Percentiles rank a stretch among this genome's conserved stretches.
Conservation (phyloP, 1,140 invertebrate species). For the Campodea augens region DNA sequence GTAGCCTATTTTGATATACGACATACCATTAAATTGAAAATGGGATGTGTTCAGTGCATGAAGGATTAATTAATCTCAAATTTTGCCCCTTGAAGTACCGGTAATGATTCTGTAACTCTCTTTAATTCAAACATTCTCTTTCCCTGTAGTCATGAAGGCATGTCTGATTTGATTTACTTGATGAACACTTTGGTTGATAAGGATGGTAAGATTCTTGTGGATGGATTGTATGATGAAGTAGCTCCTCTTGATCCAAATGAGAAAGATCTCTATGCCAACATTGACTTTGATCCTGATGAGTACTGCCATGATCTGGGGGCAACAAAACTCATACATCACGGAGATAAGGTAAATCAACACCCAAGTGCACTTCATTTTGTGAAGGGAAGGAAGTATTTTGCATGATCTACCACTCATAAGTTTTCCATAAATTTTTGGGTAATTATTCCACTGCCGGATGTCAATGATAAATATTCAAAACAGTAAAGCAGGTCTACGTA, state of each 20-base stretch:
- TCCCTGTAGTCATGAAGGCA: conserved; percentile 47
- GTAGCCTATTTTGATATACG: neutral
- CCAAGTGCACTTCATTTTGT: neutral
- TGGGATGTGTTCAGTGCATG: neutral
- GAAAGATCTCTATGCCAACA: conserved; percentile 53
- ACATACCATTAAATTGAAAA: neutral
- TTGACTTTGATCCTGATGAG: conserved; percentile 74
- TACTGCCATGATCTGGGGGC: conserved; percentile 55
- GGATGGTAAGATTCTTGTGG: conserved; percentile 62
- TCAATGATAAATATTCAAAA: too few relatives aligned
- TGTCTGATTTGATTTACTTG: conserved; percentile 71
- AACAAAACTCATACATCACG: conserved; percentile 45
- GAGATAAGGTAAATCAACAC: conserved; percentile 38
- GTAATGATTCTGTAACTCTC: neutral
- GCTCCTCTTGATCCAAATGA: conserved; percentile 53
- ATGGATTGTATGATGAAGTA: conserved; percentile 61
- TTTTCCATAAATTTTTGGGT: neutral
- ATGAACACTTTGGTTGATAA: conserved; percentile 63
- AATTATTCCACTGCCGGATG: too few relatives aligned
- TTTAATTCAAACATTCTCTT: conserved; percentile 8
- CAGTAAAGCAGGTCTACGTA: conserved; percentile 5
- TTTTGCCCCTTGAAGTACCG: neutral
- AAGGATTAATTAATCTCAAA: neutral
- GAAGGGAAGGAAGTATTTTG: neutral
- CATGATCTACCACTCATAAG: neutral